A percentile compares a stretch with the other conserved stretches of the same genome.
Evolutionary conservation across 30 jellyfish, hydroid and myxozoan genomes (phyloP).

Genomic region (Mastigias papua): DNA sequence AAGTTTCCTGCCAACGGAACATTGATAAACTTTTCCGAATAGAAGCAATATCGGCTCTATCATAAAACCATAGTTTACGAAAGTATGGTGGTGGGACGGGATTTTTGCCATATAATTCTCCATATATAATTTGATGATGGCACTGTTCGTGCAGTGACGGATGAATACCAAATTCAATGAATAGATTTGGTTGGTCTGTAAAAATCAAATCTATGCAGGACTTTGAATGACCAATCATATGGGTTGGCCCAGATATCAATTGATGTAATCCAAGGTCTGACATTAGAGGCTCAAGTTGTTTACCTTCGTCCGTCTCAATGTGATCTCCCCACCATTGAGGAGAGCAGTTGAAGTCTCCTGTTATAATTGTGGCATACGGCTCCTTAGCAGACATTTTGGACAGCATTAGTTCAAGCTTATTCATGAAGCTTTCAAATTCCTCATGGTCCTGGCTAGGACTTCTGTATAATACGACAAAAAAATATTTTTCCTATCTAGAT

Average conservation of each 20-base stretch:
- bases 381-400: constrained; percentile 21
- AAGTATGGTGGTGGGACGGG: constrained; percentile 64
- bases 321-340: constrained; percentile 58
- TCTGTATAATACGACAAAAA: constrained; percentile 4
- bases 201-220: constrained; percentile 59
- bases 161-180: constrained; percentile 55
- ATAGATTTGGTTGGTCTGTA: constrained; percentile 59
- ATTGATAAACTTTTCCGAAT: constrained; percentile 22
- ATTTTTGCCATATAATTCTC: constrained; percentile 27
- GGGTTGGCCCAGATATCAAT: constrained; percentile 48
- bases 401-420: constrained; percentile 17
- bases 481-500: constrained; percentile 12
- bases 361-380: constrained; percentile 2
- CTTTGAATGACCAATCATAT: constrained; percentile 36
- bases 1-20: constrained; percentile 39
- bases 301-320: constrained; percentile 44
- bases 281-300: constrained; percentile 36
- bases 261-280: constrained; percentile 54
- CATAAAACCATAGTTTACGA: constrained; percentile 52
- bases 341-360: constrained; percentile 42
- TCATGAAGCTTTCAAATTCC: constrained; percentile 24
- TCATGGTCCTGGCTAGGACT: constrained; percentile 12
- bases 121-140: constrained; percentile 51
- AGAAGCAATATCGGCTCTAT: constrained; percentile 23
- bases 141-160: constrained; percentile 65